Evolutionary conservation across 64 coral and sea anemone species (phyloP).

Genomic region (Montipora capricornis): DNA sequence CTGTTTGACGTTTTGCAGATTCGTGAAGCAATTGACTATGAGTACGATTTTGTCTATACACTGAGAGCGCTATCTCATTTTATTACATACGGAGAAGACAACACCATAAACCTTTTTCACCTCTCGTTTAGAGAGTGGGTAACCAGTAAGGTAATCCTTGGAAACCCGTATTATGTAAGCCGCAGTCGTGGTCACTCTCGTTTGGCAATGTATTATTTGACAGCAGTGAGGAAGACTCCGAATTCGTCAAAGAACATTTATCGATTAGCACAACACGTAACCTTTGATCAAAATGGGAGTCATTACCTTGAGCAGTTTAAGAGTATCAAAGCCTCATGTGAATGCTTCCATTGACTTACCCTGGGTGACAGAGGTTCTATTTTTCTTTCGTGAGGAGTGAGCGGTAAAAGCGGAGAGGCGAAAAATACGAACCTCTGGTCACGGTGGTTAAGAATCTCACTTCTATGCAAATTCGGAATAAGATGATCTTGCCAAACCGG

Average conservation of each 20-base stretch:
- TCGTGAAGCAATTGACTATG: conserved; percentile 15
- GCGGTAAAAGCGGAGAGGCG: too few relatives aligned
- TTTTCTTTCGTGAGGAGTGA: too few relatives aligned
- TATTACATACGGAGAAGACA: conserved; percentile 41
- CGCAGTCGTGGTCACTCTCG: conserved; percentile 44
- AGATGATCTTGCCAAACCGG: too few relatives aligned
- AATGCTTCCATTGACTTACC: background rate
- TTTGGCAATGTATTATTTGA: conserved; percentile 64
- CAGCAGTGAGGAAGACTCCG: background rate
- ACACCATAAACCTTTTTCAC: conserved; percentile 71
- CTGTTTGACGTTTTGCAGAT: conserved; percentile 10
- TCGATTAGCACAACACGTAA: conserved; percentile 69
- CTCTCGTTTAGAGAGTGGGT: conserved; percentile 78
- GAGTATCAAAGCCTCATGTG: background rate
- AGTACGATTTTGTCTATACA: conserved; percentile 67
- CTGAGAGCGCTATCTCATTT: conserved; percentile 68
- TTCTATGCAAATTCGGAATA: too few relatives aligned
- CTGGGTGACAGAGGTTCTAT: too few relatives aligned
- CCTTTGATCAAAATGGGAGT: background rate
- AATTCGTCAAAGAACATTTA: conserved; percentile 29
- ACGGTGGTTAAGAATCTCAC: too few relatives aligned
- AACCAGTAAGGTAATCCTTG: conserved; percentile 70
- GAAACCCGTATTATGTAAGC: conserved; percentile 59
- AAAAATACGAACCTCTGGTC: too few relatives aligned
- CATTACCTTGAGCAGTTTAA: conserved; percentile 1